phyloP scores from a whole-genome alignment of 1,140 invertebrate genomes.

The Antheraea pernyi region DNA sequence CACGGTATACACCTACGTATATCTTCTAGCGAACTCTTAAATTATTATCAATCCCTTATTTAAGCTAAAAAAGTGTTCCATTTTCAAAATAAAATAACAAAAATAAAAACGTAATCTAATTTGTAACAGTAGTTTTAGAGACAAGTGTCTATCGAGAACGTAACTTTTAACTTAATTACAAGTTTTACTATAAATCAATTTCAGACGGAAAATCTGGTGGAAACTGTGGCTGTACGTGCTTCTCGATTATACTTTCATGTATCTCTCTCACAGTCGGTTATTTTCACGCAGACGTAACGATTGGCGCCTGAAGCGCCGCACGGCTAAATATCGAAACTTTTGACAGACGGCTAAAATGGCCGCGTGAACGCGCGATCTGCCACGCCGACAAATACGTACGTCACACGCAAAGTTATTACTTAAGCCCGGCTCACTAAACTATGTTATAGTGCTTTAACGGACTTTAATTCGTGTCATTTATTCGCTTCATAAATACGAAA shows the following conservation, averaged over 20 bases:
- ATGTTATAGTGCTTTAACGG: slow-evolving; percentile 63
- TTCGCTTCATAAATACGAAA: slow-evolving; percentile 41
- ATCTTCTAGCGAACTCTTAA: slow-evolving; percentile 3
- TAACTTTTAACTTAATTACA: slow-evolving; percentile 69
- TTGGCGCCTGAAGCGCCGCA: slow-evolving; percentile 56
- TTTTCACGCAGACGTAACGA: slow-evolving; percentile 71
- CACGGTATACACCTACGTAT: background rate
- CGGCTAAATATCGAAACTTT: slow-evolving; percentile 50
- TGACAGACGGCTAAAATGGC: slow-evolving; percentile 74
- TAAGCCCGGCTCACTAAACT: slow-evolving; percentile 46
- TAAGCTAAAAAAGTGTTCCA: background rate
- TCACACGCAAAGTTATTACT: slow-evolving; percentile 61
- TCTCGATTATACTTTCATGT: slow-evolving; percentile 10
- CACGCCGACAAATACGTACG: slow-evolving; percentile 61
- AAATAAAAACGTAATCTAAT: background rate
- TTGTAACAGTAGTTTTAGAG: background rate
- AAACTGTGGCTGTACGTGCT: slow-evolving; percentile 12
- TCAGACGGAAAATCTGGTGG: slow-evolving; percentile 46
- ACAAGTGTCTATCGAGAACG: slow-evolving; percentile 36
- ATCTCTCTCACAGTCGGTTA: slow-evolving; percentile 30
- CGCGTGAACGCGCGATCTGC: slow-evolving; percentile 68
- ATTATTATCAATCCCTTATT: background rate
- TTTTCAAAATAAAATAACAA: background rate
- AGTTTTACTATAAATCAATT: slow-evolving; percentile 70
- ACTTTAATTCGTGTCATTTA: slow-evolving; percentile 28